phyloP scores from a whole-genome alignment of 1,140 invertebrate genomes.

The Sarcophaga bullata region DNA sequence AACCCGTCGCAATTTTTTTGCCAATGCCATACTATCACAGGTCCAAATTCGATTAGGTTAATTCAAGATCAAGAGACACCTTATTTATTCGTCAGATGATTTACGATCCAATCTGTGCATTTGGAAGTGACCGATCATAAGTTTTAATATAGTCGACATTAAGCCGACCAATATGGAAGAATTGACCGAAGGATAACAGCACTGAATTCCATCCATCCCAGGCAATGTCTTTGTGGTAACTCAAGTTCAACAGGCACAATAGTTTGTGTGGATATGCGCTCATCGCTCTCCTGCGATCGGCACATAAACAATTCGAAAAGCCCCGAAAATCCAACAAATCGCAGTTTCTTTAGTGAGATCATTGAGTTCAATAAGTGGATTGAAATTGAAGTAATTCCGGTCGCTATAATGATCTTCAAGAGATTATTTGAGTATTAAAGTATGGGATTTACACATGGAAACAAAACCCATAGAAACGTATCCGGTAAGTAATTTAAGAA shows the following conservation, averaged over 20 bases:
- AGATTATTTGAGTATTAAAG: conserved; percentile 99
- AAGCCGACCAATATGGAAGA: conserved; percentile 99
- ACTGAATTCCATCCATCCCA: conserved; percentile 98
- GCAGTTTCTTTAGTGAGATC: conserved; percentile 99
- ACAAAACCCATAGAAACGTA: conserved; percentile 98
- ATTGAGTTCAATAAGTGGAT: conserved; percentile 99
- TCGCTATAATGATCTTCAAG: conserved; percentile 98
- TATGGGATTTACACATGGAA: conserved; percentile 99
- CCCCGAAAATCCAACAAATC: conserved; percentile 93
- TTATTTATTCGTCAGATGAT: conserved; percentile 98
- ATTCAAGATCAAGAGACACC: conserved; percentile 99
- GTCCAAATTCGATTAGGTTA: conserved; percentile 99
- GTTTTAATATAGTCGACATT: conserved; percentile 99
- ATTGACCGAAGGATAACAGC: conserved; percentile 98
- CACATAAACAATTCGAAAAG: conserved; percentile 99
- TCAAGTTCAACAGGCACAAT: conserved; percentile 99
- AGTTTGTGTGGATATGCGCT: conserved; percentile 99
- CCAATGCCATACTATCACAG: conserved; percentile 99
- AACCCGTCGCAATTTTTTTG: conserved; percentile 96
- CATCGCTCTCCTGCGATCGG: conserved; percentile 97
- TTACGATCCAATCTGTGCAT: conserved; percentile 99
- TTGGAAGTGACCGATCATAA: conserved; percentile 99
- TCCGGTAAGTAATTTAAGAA: conserved; percentile 78
- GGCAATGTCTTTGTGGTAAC: conserved; percentile 98
- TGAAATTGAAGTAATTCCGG: conserved; percentile 99